A percentile compares a stretch with the other conserved stretches of the same genome.
These are phyloP conservation scores for Panthera uncia DNA, from an alignment of 2,113 vertebrate genomes.

Conservation along the genomic window DNA sequence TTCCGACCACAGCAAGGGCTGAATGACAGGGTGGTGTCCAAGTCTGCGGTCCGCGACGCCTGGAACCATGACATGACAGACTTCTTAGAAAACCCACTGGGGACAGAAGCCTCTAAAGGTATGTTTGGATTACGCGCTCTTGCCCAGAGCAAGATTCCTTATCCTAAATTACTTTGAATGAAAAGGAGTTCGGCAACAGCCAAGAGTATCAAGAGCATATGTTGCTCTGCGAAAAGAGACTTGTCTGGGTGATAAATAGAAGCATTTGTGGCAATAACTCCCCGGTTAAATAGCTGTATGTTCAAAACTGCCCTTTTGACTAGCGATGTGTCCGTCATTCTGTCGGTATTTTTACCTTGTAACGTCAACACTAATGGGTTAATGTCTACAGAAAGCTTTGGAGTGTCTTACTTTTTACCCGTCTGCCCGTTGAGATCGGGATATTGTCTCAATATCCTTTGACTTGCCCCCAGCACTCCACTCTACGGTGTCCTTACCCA, in stretches of 20 bases:
- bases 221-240: constrained; percentile 21
- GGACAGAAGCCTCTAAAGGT: constrained; percentile 97
- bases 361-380: not conserved
- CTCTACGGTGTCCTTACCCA: not conserved
- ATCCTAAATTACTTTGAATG: constrained; percentile 19
- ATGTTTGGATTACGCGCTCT: constrained; percentile 59
- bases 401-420: not conserved
- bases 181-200: constrained; percentile 17
- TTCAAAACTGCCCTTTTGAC: constrained; percentile 30
- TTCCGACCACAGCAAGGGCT: constrained; percentile 94
- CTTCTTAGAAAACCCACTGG: constrained; percentile 88
- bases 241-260: not conserved
- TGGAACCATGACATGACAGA: constrained; percentile 93
- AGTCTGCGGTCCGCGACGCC: constrained; percentile 94
- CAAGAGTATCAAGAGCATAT: not conserved
- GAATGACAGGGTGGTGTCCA: constrained; percentile 92
- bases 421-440: not conserved
- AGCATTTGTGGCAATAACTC: not conserved
- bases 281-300: not conserved
- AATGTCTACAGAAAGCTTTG: not conserved
- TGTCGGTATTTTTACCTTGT: not conserved
- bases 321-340: not conserved
- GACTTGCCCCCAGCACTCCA: not conserved
- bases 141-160: not conserved
- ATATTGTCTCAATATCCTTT: not conserved